phyloP scores from a whole-genome alignment of 1,140 invertebrate species.

The Trichonephila inaurata region DNA sequence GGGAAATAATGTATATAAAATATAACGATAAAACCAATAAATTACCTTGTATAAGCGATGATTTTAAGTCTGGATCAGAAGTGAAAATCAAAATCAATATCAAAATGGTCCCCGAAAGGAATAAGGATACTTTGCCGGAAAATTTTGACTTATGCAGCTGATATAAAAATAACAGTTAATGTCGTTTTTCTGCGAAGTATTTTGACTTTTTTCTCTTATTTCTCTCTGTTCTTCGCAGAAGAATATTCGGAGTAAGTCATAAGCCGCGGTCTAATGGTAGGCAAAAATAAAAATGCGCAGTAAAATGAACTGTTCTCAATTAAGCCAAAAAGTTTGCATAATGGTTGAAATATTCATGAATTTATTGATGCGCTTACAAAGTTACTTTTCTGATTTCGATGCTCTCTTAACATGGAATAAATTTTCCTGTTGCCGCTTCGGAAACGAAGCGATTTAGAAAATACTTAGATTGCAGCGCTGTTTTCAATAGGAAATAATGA shows the following conservation, averaged over 20 bases:
- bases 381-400: slow-evolving; percentile 10
- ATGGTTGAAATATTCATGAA: slow-evolving; percentile 69
- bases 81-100: background rate
- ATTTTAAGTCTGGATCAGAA: background rate
- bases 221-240: background rate
- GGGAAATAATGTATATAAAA: too few species aligned
- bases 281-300: background rate
- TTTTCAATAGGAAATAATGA: background rate
- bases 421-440: slow-evolving; percentile 1
- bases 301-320: slow-evolving; percentile 63
- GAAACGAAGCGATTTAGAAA: background rate
- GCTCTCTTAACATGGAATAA: slow-evolving; percentile 26
- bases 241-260: slow-evolving; percentile 14
- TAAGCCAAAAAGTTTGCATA: slow-evolving; percentile 49
- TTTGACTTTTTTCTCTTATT: background rate
- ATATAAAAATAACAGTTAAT: slow-evolving; percentile 43
- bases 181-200: slow-evolving; percentile 20
- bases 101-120: background rate
- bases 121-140: background rate
- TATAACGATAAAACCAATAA: too few species aligned
- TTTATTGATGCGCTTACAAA: slow-evolving; percentile 49
- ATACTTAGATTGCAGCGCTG: background rate
- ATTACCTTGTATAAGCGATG: background rate
- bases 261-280: slow-evolving; percentile 32
- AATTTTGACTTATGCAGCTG: slow-evolving; percentile 37